Conservation (phyloP, 2,113 vertebrate genomes). For the Thamnaconus septentrionalis region DNA sequence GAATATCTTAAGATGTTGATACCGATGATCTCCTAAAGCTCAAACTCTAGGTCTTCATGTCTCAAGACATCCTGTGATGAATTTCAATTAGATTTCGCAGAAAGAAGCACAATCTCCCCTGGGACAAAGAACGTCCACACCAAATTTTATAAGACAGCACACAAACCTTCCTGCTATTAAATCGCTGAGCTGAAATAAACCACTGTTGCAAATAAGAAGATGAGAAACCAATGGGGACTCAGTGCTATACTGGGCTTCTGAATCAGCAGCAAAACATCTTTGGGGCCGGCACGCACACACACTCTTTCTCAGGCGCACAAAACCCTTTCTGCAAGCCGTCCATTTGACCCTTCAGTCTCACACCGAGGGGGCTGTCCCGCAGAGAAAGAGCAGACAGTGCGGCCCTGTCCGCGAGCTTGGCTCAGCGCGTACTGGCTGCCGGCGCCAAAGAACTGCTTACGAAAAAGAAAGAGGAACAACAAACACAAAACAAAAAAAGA, state of each 20-base stretch:
- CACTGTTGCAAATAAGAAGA: too few species aligned
- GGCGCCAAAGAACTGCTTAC: slow-evolving; percentile 44
- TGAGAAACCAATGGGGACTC: too few species aligned
- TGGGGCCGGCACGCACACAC: slow-evolving; percentile 7
- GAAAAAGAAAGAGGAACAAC: slow-evolving; percentile 16
- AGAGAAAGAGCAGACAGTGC: slow-evolving; percentile 46
- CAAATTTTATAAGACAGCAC: too few species aligned
- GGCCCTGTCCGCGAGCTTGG: slow-evolving; percentile 33
- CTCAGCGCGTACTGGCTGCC: slow-evolving; percentile 29
- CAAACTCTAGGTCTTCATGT: too few species aligned
- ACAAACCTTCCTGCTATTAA: too few species aligned
- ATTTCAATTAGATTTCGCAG: too few species aligned
- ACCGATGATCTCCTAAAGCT: too few species aligned
- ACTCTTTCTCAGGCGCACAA: not conserved
- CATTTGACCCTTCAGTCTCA: slow-evolving; percentile 33
- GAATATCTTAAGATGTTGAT: too few species aligned
- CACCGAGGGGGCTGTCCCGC: slow-evolving; percentile 44
- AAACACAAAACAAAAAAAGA: not conserved
- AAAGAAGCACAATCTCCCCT: too few species aligned
- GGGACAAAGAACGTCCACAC: too few species aligned
- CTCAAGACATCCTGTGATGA: too few species aligned
- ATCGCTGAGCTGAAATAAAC: too few species aligned
- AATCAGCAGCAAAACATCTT: slow-evolving; percentile 50
- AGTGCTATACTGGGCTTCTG: slow-evolving; percentile 34
- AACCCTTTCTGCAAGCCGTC: not conserved